These are phyloP conservation scores for Dunckerocampus dactyliophorus DNA, from an alignment of 2,113 vertebrate species.

Conservation along the genomic window DNA sequence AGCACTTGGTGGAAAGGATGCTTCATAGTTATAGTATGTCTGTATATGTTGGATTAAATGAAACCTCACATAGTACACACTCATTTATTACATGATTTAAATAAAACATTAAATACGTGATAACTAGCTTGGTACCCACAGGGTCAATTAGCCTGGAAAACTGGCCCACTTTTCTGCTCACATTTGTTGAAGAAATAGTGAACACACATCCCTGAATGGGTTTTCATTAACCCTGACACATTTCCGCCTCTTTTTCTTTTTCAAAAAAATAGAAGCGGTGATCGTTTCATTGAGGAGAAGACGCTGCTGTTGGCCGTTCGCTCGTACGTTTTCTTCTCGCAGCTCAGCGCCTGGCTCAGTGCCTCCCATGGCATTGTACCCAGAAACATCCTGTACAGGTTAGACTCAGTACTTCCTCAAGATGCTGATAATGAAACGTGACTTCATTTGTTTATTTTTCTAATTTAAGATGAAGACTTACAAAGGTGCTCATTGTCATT, in stretches of 20 bases:
- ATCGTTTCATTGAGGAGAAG: conserved; percentile 95
- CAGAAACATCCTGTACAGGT: conserved; percentile 98
- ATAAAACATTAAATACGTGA: neutral
- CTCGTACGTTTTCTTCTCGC: conserved; percentile 98
- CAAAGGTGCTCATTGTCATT: conserved; percentile 10
- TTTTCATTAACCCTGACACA: conserved; percentile 58
- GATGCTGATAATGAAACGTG: conserved; percentile 8
- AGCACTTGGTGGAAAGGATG: no score
- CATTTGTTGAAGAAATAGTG: conserved; percentile 12
- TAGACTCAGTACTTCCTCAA: conserved; percentile 32
- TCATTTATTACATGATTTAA: neutral
- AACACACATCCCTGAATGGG: conserved; percentile 23
- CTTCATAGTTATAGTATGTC: no score
- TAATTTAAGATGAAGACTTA: neutral
- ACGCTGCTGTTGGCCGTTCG: conserved; percentile 91
- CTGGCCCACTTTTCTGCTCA: conserved; percentile 46
- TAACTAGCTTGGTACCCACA: conserved; percentile 13
- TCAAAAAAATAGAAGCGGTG: conserved; percentile 78
- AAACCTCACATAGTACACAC: neutral
- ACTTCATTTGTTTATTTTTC: neutral
- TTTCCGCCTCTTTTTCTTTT: conserved; percentile 39
- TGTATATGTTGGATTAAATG: neutral
- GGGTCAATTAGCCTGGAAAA: conserved; percentile 42
- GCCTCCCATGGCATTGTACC: conserved; percentile 97
- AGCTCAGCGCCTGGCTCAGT: conserved; percentile 97